These are phyloP conservation scores for Hesperia comma DNA, from an alignment of 2,888 invertebrate genomes.

Conservation along the genomic window DNA sequence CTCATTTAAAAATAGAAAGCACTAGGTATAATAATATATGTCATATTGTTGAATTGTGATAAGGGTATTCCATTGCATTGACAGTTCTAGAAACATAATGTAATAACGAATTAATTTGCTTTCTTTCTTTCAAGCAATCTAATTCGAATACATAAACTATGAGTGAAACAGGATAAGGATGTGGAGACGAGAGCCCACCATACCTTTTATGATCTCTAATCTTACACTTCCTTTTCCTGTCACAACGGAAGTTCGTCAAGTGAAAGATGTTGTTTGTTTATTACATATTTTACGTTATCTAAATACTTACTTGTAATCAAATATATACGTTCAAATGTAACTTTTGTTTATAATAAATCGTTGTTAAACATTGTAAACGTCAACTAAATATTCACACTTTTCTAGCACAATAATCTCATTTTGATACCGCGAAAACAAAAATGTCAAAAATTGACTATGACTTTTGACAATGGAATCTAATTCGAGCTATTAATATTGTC, in stretches of 20 bases:
- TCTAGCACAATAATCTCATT: conserved; percentile 38
- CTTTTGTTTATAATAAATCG: conserved; percentile 2
- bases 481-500: neutral
- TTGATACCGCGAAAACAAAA: conserved; percentile 51
- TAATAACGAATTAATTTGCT: no score
- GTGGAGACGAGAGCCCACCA: conserved; percentile 48
- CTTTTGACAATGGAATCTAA: conserved; percentile 2
- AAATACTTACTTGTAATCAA: conserved; percentile 38
- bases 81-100: neutral
- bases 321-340: conserved; percentile 7
- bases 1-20: conserved; percentile 28
- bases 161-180: conserved; percentile 65
- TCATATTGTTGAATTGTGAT: conserved; percentile 1
- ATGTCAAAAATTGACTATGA: conserved; percentile 43
- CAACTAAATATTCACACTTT: conserved; percentile 47
- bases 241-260: conserved; percentile 53
- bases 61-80: neutral
- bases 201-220: conserved; percentile 65
- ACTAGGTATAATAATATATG: neutral
- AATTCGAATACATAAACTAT: neutral
- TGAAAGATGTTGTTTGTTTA: conserved; percentile 39
- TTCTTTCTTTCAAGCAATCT: neutral
- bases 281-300: conserved; percentile 20
- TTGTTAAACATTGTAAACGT: conserved; percentile 44
- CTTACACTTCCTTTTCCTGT: conserved; percentile 84